These are phyloP conservation scores for Himalopsyche kuldschensis DNA, from an alignment of 2,888 invertebrate genomes.

Conservation along the genomic window DNA sequence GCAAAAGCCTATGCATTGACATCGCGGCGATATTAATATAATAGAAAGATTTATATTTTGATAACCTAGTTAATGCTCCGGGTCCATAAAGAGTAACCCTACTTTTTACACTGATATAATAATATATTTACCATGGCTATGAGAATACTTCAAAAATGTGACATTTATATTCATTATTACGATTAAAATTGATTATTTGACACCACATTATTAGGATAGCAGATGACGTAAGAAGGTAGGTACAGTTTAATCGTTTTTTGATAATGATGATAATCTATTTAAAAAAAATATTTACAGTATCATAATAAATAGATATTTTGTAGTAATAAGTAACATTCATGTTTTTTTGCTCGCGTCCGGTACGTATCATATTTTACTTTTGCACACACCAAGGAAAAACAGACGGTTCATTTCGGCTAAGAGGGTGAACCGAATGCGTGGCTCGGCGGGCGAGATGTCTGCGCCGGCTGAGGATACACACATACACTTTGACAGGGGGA, in stretches of 20 bases:
- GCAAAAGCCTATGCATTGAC: conserved; percentile 38
- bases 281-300: conserved; percentile 40
- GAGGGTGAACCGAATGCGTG: background rate
- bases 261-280: conserved; percentile 40
- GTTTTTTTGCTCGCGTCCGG: conserved; percentile 38
- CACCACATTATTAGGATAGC: conserved; percentile 38
- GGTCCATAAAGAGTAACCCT: conserved; percentile 38
- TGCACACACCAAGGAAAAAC: conserved; percentile 9
- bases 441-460: background rate
- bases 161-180: conserved; percentile 38
- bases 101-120: conserved; percentile 40
- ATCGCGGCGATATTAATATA: conserved; percentile 35
- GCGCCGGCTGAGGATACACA: background rate
- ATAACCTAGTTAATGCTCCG: conserved; percentile 36
- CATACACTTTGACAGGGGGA: background rate
- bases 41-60: conserved; percentile 30
- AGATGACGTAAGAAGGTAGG: conserved; percentile 36
- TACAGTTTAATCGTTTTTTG: conserved; percentile 37
- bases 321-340: conserved; percentile 41
- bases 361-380: conserved; percentile 34
- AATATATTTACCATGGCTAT: conserved; percentile 37
- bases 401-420: background rate
- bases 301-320: conserved; percentile 43
- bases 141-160: conserved; percentile 38
- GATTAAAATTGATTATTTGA: conserved; percentile 40